A percentile compares a stretch with the other conserved stretches of the same genome.
Evolutionary conservation across 1,140 invertebrate species (phyloP).

Genomic region (Eueides isabella): DNA sequence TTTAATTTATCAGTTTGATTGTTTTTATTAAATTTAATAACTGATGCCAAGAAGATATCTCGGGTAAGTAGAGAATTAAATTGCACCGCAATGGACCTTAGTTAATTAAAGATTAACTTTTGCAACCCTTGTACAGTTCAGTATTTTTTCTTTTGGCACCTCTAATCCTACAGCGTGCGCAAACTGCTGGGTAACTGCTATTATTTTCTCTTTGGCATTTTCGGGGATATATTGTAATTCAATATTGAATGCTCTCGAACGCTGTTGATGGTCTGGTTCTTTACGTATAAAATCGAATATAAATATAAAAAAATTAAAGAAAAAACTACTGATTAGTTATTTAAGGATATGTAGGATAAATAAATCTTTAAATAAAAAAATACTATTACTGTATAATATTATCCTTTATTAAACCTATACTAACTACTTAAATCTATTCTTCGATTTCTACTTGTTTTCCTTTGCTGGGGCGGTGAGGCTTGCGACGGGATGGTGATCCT

Average conservation of each 20-base stretch:
- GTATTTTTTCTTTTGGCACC: constrained; percentile 32
- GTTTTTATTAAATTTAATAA: no score
- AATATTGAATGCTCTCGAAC: constrained; percentile 37
- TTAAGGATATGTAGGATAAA: no score
- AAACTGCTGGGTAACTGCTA: constrained; percentile 31
- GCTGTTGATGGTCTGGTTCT: constrained; percentile 42
- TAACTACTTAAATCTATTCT: constrained; percentile 59
- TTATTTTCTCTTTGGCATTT: constrained; percentile 41
- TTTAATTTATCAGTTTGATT: constrained; percentile 45
- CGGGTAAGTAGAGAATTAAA: no score
- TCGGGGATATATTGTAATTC: constrained; percentile 46
- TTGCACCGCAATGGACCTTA: constrained; percentile 43
- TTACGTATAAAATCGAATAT: no score
- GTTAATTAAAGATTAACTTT: constrained; percentile 35
- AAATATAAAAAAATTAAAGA: no score
- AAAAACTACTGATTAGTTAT: no score
- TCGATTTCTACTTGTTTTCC: constrained; percentile 56
- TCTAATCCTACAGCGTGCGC: constrained; percentile 31
- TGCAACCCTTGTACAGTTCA: constrained; percentile 34
- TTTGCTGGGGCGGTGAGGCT: constrained; percentile 71
- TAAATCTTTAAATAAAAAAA: constrained; percentile 28
- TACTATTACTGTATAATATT: constrained; percentile 34
- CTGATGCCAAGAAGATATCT: no score
- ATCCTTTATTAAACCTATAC: constrained; percentile 46
- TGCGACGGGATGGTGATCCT: constrained; percentile 83